Conservation (phyloP, 2,113 vertebrate species). For the Bujurquina vittata region DNA sequence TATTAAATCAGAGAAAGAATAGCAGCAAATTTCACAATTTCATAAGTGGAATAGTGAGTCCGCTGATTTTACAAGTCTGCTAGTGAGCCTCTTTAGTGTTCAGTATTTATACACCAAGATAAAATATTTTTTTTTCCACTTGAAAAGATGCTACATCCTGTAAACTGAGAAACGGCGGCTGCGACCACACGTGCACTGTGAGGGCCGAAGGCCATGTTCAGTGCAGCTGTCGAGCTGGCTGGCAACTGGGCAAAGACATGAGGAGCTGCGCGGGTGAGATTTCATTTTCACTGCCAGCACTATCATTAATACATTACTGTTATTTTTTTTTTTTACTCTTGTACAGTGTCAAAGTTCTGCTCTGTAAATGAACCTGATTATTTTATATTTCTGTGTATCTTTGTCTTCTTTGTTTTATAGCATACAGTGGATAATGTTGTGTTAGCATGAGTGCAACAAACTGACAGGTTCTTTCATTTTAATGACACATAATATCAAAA, state of each 20-base stretch:
- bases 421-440: not conserved
- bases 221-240: constrained; percentile 80
- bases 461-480: not conserved
- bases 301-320: not conserved
- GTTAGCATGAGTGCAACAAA: not conserved
- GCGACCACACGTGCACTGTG: constrained; percentile 74
- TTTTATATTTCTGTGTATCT: not conserved
- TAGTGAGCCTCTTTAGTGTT: not conserved
- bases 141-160: constrained; percentile 79
- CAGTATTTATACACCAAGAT: not conserved
- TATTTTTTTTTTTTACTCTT: not conserved
- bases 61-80: not conserved
- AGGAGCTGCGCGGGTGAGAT: constrained; percentile 76
- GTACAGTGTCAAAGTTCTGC: not conserved
- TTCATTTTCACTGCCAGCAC: not conserved
- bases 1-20: not conserved
- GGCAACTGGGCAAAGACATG: constrained; percentile 71
- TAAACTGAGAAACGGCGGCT: constrained; percentile 80
- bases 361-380: not conserved
- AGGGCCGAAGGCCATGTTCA: constrained; percentile 66
- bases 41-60: not conserved
- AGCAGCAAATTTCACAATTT: not conserved
- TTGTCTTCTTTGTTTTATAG: not conserved
- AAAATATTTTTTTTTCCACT: not conserved
- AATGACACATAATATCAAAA: not conserved